Evolutionary conservation across 2,888 invertebrate genomes (phyloP).

Genomic region (Spialia ferax): DNA sequence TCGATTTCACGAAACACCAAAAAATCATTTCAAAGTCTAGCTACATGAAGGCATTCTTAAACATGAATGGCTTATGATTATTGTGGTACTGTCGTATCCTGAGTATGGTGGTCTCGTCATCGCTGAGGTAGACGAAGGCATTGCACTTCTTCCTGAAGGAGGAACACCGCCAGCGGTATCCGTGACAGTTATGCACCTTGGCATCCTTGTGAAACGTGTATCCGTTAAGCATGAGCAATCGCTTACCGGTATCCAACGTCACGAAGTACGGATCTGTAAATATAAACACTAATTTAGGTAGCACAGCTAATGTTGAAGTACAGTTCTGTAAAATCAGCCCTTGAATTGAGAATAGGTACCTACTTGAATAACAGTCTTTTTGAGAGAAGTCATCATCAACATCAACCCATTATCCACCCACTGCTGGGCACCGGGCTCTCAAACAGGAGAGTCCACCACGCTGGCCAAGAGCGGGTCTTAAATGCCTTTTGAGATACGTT

Average conservation of each 20-base stretch:
- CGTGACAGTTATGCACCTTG: conserved; percentile 44
- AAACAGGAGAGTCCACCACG: too few species aligned
- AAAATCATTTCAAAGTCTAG: too few species aligned
- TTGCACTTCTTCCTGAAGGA: conserved; percentile 48
- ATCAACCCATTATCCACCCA: too few species aligned
- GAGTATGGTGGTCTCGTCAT: conserved; percentile 42
- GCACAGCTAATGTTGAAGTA: not conserved
- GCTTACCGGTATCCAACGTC: conserved; percentile 41
- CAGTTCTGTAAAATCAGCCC: not conserved
- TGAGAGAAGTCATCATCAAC: not conserved
- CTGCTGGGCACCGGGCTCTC: too few species aligned
- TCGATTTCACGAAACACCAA: too few species aligned
- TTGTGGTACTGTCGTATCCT: conserved; percentile 43
- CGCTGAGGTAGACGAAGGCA: conserved; percentile 47
- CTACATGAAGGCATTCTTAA: conserved; percentile 32
- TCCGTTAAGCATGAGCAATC: conserved; percentile 33
- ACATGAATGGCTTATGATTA: conserved; percentile 45
- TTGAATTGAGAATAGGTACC: too few species aligned
- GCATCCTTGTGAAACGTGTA: conserved; percentile 42
- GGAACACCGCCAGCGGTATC: conserved; percentile 49
- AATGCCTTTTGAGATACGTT: too few species aligned
- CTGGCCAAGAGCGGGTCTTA: too few species aligned
- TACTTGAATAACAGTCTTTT: not conserved
- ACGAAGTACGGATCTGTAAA: conserved; percentile 46
- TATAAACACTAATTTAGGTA: not conserved